Conservation (phyloP, 1,140 invertebrate species). For the Lucilia sericata region DNA sequence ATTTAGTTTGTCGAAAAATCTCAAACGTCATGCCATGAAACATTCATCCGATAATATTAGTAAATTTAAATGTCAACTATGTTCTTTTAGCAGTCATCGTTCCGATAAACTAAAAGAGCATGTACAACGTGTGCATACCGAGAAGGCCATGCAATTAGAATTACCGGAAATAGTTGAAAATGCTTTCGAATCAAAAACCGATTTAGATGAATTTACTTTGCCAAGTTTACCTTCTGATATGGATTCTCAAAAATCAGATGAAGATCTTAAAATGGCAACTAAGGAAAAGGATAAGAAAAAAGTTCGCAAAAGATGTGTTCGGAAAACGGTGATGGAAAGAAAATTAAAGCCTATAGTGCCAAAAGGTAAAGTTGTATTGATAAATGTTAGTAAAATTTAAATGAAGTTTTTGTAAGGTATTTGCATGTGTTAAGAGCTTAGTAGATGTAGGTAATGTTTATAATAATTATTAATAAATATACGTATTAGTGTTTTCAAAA, state of each 20-base stretch:
- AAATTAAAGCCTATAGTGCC: background rate
- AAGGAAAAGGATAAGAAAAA: background rate
- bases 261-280: background rate
- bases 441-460: too few species aligned
- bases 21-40: slow-evolving; percentile 69
- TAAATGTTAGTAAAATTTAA: background rate
- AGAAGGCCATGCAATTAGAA: slow-evolving; percentile 65
- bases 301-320: background rate
- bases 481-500: too few species aligned
- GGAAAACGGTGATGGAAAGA: background rate
- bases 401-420: too few species aligned
- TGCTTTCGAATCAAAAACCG: slow-evolving; percentile 57
- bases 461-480: too few species aligned
- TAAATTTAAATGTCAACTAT: slow-evolving; percentile 67
- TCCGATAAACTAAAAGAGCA: slow-evolving; percentile 73
- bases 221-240: slow-evolving; percentile 45
- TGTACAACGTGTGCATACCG: slow-evolving; percentile 66
- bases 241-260: background rate
- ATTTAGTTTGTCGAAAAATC: slow-evolving; percentile 69
- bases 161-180: slow-evolving; percentile 63
- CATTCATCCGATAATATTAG: slow-evolving; percentile 62
- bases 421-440: too few species aligned
- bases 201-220: slow-evolving; percentile 57
- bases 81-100: slow-evolving; percentile 70
- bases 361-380: background rate